Percentiles rank a stretch among this genome's conserved stretches.
Conservation (phyloP, 1,140 invertebrate genomes). For the Bombus terrestris region DNA sequence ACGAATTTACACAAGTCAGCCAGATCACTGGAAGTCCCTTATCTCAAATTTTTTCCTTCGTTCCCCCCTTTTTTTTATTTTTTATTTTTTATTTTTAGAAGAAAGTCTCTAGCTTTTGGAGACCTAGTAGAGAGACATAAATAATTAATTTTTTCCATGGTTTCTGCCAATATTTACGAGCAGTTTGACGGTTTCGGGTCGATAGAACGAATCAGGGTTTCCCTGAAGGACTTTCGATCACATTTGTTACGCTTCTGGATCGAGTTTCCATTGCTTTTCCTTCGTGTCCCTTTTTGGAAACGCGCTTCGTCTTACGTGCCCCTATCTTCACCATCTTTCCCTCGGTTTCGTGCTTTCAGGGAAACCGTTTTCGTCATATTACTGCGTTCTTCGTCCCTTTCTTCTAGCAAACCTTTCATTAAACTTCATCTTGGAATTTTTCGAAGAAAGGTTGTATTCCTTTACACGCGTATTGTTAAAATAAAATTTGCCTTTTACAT, state of each 20-base stretch:
- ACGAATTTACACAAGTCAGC: too few species aligned
- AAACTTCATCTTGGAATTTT: not conserved
- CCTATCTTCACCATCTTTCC: not conserved
- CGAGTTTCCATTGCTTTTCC: slow-evolving; percentile 7
- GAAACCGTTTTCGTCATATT: not conserved
- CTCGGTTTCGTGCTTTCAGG: not conserved
- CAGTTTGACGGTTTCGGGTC: not conserved
- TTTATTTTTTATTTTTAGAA: not conserved
- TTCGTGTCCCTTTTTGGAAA: not conserved
- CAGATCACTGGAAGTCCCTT: not conserved
- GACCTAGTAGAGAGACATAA: not conserved
- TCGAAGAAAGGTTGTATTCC: not conserved
- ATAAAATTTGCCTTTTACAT: too few species aligned
- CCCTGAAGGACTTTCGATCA: not conserved
- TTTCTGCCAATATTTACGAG: slow-evolving; percentile 1
- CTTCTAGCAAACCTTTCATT: not conserved
- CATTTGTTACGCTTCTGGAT: slow-evolving; percentile 5
- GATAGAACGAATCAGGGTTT: not conserved
- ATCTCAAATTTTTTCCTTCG: not conserved
- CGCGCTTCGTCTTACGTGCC: not conserved
- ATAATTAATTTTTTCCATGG: slow-evolving; percentile 14
- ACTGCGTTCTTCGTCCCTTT: not conserved
- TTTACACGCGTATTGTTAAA: too few species aligned
- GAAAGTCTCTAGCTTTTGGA: not conserved
- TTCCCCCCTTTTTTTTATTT: too few species aligned